These are phyloP conservation scores for Microcaecilia unicolor DNA, from an alignment of 2,797 vertebrate genomes.

Conservation along the genomic window DNA sequence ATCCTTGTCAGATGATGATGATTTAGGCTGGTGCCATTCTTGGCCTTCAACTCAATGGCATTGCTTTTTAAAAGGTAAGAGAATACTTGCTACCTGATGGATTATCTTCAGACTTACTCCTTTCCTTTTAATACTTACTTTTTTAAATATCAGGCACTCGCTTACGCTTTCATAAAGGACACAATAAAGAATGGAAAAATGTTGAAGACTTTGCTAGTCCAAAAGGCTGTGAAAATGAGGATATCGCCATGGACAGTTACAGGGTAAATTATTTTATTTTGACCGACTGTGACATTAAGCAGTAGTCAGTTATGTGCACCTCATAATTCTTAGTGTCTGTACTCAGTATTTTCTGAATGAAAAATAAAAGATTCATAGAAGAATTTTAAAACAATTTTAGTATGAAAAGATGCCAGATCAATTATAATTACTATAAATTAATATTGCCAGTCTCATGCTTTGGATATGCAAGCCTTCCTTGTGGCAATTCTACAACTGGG, in stretches of 20 bases:
- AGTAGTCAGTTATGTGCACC: too few species aligned
- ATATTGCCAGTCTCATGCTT: too few species aligned
- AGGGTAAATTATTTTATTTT: constrained; percentile 52
- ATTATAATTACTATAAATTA: too few species aligned
- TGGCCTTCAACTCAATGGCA: constrained; percentile 96
- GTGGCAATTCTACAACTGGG: too few species aligned
- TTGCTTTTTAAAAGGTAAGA: constrained; percentile 94
- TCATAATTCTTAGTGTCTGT: too few species aligned
- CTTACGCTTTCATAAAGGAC: constrained; percentile 88
- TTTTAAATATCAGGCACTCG: constrained; percentile 69
- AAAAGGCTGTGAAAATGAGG: constrained; percentile 74
- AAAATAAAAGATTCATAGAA: too few species aligned
- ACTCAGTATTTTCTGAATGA: too few species aligned
- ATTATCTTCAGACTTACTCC: neutral
- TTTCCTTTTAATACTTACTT: neutral
- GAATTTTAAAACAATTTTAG: too few species aligned
- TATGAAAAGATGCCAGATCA: too few species aligned
- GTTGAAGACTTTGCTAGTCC: constrained; percentile 81
- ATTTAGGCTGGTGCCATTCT: constrained; percentile 96
- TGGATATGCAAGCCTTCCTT: too few species aligned
- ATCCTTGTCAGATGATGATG: constrained; percentile 92
- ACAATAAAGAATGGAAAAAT: constrained; percentile 86
- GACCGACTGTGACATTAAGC: too few species aligned
- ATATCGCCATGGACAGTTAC: constrained; percentile 36
- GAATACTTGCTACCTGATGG: neutral